Percentiles rank a stretch among this genome's conserved stretches.
These are phyloP conservation scores for Callocephalon fimbriatum DNA, from an alignment of 2,113 vertebrate genomes.

Conservation along the genomic window DNA sequence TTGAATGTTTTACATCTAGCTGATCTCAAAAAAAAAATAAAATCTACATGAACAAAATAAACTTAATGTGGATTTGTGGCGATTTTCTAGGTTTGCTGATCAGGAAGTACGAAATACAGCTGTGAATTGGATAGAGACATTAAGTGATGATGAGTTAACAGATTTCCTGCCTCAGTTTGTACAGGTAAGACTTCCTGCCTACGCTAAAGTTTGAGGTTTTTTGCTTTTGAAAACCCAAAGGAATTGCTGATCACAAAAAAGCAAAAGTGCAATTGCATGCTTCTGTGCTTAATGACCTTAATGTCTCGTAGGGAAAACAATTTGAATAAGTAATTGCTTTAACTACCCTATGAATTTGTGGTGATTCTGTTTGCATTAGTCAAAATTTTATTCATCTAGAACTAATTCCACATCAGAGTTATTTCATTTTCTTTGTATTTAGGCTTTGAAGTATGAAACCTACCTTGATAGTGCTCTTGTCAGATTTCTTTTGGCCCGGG, in stretches of 20 bases:
- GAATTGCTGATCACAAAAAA: background rate
- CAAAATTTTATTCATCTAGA: background rate
- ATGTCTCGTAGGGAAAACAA: background rate
- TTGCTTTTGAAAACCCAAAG: background rate
- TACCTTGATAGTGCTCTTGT: conserved; percentile 91
- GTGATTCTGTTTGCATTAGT: background rate
- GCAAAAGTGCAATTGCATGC: background rate
- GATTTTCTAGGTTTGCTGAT: conserved; percentile 89
- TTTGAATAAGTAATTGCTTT: background rate
- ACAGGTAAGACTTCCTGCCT: conserved; percentile 80
- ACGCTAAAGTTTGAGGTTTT: background rate
- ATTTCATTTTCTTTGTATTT: conserved; percentile 14
- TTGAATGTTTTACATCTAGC: background rate
- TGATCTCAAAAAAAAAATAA: background rate
- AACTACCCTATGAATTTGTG: background rate
- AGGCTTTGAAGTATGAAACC: conserved; percentile 95
- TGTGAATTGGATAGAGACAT: conserved; percentile 89
- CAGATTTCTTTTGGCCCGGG: conserved; percentile 90
- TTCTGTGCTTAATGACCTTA: background rate
- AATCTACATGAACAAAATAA: background rate
- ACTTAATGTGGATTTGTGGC: background rate
- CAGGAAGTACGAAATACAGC: conserved; percentile 89
- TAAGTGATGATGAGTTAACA: conserved; percentile 92
- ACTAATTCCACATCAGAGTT: background rate
- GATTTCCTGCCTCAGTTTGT: conserved; percentile 97